Evolutionary conservation across 2,113 vertebrate species (phyloP).

Genomic region (Misgurnus mizolepis): DNA sequence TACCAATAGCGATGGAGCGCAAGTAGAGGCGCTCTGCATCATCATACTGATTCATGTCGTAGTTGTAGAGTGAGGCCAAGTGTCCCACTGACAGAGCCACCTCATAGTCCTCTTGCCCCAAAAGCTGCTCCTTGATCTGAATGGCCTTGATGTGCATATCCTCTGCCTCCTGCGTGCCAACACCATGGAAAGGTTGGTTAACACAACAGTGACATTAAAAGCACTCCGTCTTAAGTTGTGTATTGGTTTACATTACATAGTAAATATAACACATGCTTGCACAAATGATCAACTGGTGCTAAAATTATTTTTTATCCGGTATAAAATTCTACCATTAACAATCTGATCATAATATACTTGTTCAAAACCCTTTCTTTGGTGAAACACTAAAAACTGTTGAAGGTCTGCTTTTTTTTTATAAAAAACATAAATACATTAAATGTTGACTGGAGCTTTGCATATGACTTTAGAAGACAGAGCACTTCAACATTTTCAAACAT

Average conservation of each 20-base stretch:
- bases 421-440: no score
- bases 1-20: conserved; percentile 96
- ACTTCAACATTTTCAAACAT: no score
- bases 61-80: conserved; percentile 97
- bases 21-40: conserved; percentile 97
- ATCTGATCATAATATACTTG: no score
- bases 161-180: conserved; percentile 86
- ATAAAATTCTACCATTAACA: no score
- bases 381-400: background rate
- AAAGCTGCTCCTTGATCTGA: conserved; percentile 97
- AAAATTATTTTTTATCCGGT: background rate
- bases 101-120: conserved; percentile 98
- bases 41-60: conserved; percentile 98
- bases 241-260: background rate
- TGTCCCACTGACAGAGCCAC: conserved; percentile 97
- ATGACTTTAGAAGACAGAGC: no score
- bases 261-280: background rate
- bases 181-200: conserved; percentile 1
- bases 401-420: no score
- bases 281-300: conserved; percentile 7
- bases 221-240: background rate
- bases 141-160: conserved; percentile 99
- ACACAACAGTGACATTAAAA: background rate
- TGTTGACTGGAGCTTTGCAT: no score
- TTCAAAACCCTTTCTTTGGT: background rate